phyloP scores from a whole-genome alignment of 2,888 invertebrate species.

The Lithophane socia region DNA sequence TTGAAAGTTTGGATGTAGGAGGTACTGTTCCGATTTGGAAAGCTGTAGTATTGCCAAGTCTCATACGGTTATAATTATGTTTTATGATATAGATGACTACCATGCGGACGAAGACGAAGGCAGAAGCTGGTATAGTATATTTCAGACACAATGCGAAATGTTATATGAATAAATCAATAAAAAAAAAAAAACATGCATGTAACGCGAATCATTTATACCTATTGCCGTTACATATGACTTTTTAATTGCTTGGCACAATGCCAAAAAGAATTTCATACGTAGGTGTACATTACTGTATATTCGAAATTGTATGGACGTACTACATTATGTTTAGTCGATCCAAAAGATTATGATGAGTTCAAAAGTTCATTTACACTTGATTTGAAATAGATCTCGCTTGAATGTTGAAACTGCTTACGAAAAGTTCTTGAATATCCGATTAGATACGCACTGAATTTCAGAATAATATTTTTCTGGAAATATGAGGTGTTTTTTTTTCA shows the following conservation, averaged over 20 bases:
- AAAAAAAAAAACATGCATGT: not conserved
- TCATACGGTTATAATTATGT: not conserved
- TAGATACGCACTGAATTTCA: not conserved
- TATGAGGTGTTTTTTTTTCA: too few species aligned
- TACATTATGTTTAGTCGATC: constrained; percentile 17
- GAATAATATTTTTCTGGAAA: not conserved
- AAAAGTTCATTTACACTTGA: constrained; percentile 27
- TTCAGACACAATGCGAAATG: not conserved
- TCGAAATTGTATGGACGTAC: constrained; percentile 15
- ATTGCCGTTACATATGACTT: constrained; percentile 73
- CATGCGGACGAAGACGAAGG: not conserved
- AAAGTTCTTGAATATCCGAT: not conserved
- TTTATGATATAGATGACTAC: not conserved
- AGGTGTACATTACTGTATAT: constrained; percentile 56
- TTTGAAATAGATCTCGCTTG: not conserved
- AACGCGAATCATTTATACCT: constrained; percentile 43
- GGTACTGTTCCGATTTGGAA: not conserved
- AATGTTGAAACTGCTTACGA: too few species aligned
- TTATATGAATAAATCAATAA: too few species aligned
- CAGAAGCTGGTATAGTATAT: not conserved
- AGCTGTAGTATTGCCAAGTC: not conserved
- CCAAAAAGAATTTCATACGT: constrained; percentile 75
- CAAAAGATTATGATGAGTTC: constrained; percentile 27
- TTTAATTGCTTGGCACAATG: constrained; percentile 83
- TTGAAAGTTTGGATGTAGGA: too few species aligned